Conservation (phyloP, 1,140 invertebrate genomes). For the Bilobella aurantiaca region DNA sequence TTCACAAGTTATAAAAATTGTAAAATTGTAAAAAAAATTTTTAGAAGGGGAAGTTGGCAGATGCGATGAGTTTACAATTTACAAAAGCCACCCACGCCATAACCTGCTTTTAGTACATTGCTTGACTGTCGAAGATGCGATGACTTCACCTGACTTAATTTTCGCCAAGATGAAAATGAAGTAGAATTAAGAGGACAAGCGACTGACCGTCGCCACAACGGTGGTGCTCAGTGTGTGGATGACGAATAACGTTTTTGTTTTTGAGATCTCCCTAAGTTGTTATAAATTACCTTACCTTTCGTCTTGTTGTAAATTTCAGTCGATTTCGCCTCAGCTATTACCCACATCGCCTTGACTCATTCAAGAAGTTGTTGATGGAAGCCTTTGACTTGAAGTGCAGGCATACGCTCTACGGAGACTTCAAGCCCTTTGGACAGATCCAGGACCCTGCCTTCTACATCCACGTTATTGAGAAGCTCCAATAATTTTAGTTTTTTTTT, state of each 20-base stretch:
- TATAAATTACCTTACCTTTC: constrained; percentile 10
- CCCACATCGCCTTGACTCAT: constrained; percentile 61
- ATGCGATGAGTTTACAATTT: too few species aligned
- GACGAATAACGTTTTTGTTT: too few species aligned
- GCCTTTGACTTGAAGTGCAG: constrained; percentile 55
- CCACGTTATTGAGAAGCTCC: constrained; percentile 61
- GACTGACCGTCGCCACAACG: too few species aligned
- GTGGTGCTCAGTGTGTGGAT: too few species aligned
- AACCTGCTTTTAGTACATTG: too few species aligned
- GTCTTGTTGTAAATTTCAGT: constrained; percentile 44
- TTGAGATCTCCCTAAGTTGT: too few species aligned
- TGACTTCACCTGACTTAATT: background rate
- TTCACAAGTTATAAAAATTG: too few species aligned
- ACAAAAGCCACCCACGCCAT: too few species aligned
- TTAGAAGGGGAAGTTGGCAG: too few species aligned
- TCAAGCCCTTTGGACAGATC: constrained; percentile 55
- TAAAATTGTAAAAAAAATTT: too few species aligned
- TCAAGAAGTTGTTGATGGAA: constrained; percentile 57
- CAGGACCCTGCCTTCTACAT: constrained; percentile 69
- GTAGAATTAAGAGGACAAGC: background rate
- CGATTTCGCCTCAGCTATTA: constrained; percentile 77
- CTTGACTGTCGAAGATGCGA: background rate
- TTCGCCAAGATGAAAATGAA: background rate
- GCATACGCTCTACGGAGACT: constrained; percentile 67
- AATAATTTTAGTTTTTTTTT: too few species aligned